These are phyloP conservation scores for Zaprionus davidi DNA, from an alignment of 1,140 invertebrate species.

Conservation along the genomic window DNA sequence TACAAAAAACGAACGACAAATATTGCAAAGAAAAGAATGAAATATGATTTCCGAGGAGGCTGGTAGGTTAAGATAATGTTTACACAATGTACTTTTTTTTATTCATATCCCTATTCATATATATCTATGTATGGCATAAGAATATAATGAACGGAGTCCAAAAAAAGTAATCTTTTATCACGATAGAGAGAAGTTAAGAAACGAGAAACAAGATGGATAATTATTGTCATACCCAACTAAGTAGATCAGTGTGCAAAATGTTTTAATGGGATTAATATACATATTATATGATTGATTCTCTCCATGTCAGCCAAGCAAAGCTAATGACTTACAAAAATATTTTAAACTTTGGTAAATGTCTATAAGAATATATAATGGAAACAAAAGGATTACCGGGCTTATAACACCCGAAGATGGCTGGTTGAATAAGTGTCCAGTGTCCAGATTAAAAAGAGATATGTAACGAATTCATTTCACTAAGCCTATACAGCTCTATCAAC, in stretches of 20 bases:
- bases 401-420: slow-evolving; percentile 21
- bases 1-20: slow-evolving; percentile 19
- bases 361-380: slow-evolving; percentile 16
- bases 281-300: slow-evolving; percentile 31
- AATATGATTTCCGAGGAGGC: slow-evolving; percentile 47
- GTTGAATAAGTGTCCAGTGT: slow-evolving; percentile 50
- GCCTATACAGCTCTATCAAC: slow-evolving; percentile 1
- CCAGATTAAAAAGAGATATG: slow-evolving; percentile 22
- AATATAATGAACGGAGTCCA: not conserved
- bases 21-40: slow-evolving; percentile 30
- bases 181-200: not conserved
- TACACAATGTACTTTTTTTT: slow-evolving; percentile 18
- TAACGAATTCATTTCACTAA: slow-evolving; percentile 27
- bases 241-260: slow-evolving; percentile 9
- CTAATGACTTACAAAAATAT: slow-evolving; percentile 10
- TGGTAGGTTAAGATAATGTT: slow-evolving; percentile 50
- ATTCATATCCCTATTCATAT: not conserved
- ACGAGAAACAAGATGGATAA: not conserved
- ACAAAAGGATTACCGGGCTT: slow-evolving; percentile 12
- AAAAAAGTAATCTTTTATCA: not conserved
- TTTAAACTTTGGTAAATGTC: slow-evolving; percentile 32
- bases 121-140: slow-evolving; percentile 5
- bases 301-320: not conserved
- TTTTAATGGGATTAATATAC: slow-evolving; percentile 5
- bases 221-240: not conserved